These are phyloP conservation scores for Phasia obesa DNA, from an alignment of 2,888 invertebrate genomes.

Conservation along the genomic window DNA sequence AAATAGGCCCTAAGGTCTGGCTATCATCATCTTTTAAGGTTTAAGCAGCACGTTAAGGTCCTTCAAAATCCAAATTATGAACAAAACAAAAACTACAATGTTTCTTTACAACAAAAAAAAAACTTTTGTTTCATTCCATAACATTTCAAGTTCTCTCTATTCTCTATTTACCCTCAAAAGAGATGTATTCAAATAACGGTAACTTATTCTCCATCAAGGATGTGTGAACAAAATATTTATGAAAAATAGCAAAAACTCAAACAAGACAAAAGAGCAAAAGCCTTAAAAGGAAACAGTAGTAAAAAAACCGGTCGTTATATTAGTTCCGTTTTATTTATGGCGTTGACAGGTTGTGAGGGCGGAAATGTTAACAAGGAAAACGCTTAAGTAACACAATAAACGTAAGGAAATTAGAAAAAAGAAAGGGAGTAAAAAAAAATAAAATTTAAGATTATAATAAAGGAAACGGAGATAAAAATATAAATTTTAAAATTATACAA, in stretches of 20 bases:
- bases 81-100: background rate
- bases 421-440: slow-evolving; percentile 2
- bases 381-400: background rate
- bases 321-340: slow-evolving; percentile 71
- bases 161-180: background rate
- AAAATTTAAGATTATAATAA: slow-evolving; percentile 4
- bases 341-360: slow-evolving; percentile 67
- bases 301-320: slow-evolving; percentile 62
- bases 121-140: slow-evolving; percentile 48
- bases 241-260: background rate
- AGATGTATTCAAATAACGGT: slow-evolving; percentile 27
- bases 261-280: background rate
- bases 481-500: slow-evolving; percentile 31
- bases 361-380: slow-evolving; percentile 37
- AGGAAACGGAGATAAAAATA: slow-evolving; percentile 49
- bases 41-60: no score
- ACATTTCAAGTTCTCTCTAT: background rate
- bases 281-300: slow-evolving; percentile 28
- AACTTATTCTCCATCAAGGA: slow-evolving; percentile 1
- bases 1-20: no score
- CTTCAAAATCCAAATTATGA: background rate
- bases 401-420: slow-evolving; percentile 37
- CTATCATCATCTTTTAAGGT: no score
- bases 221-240: background rate
- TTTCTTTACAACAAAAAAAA: background rate